phyloP scores from a whole-genome alignment of 2,113 vertebrate species.

The Anthoscopus minutus region DNA sequence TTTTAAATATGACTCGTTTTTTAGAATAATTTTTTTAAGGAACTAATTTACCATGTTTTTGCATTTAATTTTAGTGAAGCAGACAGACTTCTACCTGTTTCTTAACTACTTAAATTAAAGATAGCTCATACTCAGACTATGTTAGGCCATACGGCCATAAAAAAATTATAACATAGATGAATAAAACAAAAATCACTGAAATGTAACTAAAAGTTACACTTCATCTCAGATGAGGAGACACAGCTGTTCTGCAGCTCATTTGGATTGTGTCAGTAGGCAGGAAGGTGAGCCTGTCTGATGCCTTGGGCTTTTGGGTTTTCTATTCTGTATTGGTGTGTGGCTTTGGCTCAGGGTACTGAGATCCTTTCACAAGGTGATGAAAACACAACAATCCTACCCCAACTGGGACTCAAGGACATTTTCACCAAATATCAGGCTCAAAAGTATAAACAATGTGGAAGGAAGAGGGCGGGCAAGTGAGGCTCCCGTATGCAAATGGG shows the following conservation, averaged over 20 bases:
- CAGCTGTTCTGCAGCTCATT: not conserved
- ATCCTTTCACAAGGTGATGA: no score
- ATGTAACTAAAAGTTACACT: not conserved
- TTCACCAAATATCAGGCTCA: no score
- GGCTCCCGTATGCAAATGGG: no score
- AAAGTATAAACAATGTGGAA: no score
- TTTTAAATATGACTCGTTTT: not conserved
- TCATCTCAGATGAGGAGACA: not conserved
- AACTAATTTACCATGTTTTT: not conserved
- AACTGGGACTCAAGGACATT: no score
- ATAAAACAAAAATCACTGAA: not conserved
- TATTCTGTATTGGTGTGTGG: no score
- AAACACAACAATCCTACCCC: no score
- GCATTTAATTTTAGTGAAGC: not conserved
- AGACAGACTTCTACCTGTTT: not conserved
- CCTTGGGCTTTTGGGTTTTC: no score
- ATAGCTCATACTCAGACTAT: not conserved
- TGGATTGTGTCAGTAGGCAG: not conserved
- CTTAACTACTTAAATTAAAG: not conserved
- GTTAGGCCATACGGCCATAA: not conserved
- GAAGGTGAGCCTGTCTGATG: not conserved
- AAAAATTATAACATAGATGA: not conserved
- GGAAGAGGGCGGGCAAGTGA: no score
- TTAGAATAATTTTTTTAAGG: not conserved
- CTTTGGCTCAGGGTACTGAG: no score